Evolutionary conservation across 2,888 invertebrate species (phyloP).

Genomic region (Phrixothrix hirtus): DNA sequence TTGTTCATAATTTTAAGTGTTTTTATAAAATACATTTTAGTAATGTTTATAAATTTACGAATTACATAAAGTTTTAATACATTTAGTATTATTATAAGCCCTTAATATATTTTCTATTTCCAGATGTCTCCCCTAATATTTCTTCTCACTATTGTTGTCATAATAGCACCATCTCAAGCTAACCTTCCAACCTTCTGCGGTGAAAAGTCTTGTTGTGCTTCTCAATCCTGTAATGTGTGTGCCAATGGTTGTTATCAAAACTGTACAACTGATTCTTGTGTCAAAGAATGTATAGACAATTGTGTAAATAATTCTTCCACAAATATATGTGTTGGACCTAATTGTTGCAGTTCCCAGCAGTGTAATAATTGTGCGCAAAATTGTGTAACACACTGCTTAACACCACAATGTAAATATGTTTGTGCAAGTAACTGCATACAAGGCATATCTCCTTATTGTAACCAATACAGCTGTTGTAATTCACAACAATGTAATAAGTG

Average conservation of each 20-base stretch:
- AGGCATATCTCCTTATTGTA: constrained; percentile 8
- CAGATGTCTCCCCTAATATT: too few species aligned
- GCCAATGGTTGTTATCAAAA: constrained; percentile 6
- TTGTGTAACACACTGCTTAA: constrained; percentile 8
- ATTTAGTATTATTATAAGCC: too few species aligned
- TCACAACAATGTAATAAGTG: constrained; percentile 5
- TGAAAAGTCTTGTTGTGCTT: constrained; percentile 6
- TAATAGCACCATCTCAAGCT: too few species aligned
- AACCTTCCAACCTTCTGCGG: too few species aligned
- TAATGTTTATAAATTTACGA: too few species aligned
- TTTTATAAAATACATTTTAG: too few species aligned
- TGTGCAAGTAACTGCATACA: constrained; percentile 5
- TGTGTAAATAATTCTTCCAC: neutral
- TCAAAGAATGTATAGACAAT: constrained; percentile 7
- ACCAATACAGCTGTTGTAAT: constrained; percentile 5
- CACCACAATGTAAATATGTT: neutral
- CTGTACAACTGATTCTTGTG: constrained; percentile 10
- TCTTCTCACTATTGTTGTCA: too few species aligned
- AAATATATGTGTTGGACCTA: constrained; percentile 4
- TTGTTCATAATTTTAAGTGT: too few species aligned
- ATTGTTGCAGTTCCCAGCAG: constrained; percentile 6
- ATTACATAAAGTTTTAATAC: too few species aligned
- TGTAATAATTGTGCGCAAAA: constrained; percentile 8
- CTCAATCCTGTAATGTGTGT: constrained; percentile 12
- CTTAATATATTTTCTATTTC: too few species aligned